Evolutionary conservation across 2,113 vertebrate genomes (phyloP), one percentile per base, ranked within the genome.

Genomic region (Rallus limicola): DNA sequence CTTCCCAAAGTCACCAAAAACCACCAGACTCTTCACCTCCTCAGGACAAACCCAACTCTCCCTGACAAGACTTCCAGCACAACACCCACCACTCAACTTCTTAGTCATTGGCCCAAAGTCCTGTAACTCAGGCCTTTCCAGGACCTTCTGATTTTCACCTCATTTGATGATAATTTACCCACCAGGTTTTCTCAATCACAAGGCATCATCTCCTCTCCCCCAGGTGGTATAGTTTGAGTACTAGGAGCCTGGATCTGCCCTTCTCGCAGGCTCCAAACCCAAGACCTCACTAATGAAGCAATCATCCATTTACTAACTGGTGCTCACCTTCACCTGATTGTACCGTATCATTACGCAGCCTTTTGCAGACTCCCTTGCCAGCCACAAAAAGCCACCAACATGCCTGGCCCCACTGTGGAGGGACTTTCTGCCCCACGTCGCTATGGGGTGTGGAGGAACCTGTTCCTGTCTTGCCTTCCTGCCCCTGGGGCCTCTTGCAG

Each of bases 311-410:
- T 85, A 36, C 21, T 34, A 59, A 44, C 46, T 55, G 46, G 17
- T 34, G 25, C 33, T 69, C 71, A 58, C 25, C 80, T 64, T 56
- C n/a, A 42, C 29, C 67, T 29, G 7, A 2, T 3, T 7, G 28
- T 19, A 5, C 1, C 8, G 8, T 62, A 33, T 2, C 3, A 0
- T 42, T 64, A 40, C 38, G 20, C 13, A 38, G 25, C 9, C 28
- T 65, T 20, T 77, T 55, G 31, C 34, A 31, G 40, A 5, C 24
- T 29, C 21, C 46, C 74, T 46, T 64, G 16, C 68, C 13, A 13
- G 53, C 33, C 42, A 16, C 55, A 14, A 13, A 31, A 31, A 93
- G 50, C 21, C 58, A 67, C 46, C 70, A 0, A 2, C 1, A 0
- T 6, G 11, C 67, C 23, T 78, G 71, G 15, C 9, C 31, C 24